Percentiles rank a stretch among this genome's conserved stretches.
Conservation (phyloP, 2,797 vertebrate species). For the Parambassis ranga region DNA sequence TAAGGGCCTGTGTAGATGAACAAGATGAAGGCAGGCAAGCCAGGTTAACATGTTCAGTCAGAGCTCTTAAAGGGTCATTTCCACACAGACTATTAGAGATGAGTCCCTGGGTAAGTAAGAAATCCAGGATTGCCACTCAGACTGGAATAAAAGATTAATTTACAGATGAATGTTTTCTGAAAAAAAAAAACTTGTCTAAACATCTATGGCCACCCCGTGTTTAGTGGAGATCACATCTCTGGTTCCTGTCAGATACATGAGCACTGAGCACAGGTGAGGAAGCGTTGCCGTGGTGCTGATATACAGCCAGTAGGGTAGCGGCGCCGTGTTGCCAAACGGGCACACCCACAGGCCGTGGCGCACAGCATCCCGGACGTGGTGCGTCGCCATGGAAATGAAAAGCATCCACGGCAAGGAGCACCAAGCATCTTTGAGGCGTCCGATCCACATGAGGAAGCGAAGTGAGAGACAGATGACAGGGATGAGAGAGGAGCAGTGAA, state of each 20-base stretch:
- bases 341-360: slow-evolving; percentile 95
- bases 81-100: background rate
- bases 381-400: slow-evolving; percentile 92
- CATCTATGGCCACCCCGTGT: slow-evolving; percentile 90
- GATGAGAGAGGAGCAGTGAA: slow-evolving; percentile 94
- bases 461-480: slow-evolving; percentile 86
- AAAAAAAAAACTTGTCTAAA: slow-evolving; percentile 67
- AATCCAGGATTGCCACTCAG: slow-evolving; percentile 2
- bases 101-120: too few relatives aligned
- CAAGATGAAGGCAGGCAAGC: background rate
- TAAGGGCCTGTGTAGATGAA: background rate
- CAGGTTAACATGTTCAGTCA: background rate
- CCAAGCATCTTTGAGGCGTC: slow-evolving; percentile 93
- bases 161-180: background rate
- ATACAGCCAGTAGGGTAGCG: slow-evolving; percentile 94
- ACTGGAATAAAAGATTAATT: background rate
- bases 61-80: slow-evolving; percentile 29
- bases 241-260: slow-evolving; percentile 95
- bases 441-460: slow-evolving; percentile 88
- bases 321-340: slow-evolving; percentile 91
- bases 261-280: slow-evolving; percentile 91
- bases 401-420: slow-evolving; percentile 97
- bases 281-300: slow-evolving; percentile 90
- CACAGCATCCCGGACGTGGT: slow-evolving; percentile 92
- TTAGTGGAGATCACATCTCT: slow-evolving; percentile 92